Conservation (phyloP, 2,888 invertebrate species). For the Anthrax anthrax region DNA sequence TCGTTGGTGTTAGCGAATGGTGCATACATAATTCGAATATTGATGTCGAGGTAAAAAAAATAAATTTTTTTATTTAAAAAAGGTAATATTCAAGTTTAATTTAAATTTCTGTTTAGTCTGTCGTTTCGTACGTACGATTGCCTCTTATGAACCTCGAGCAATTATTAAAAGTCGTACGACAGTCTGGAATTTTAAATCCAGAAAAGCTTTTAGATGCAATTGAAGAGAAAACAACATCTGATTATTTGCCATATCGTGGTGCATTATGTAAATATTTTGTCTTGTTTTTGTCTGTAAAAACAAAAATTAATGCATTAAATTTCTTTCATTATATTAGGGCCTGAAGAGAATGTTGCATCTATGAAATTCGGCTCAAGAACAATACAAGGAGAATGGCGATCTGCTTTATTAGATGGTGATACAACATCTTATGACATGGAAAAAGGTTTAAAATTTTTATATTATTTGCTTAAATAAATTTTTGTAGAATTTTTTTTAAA, state of each 20-base stretch:
- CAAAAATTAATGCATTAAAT: background rate
- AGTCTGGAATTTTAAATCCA: constrained; percentile 71
- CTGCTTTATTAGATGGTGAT: constrained; percentile 82
- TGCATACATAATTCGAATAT: constrained; percentile 58
- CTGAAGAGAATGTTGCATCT: constrained; percentile 86
- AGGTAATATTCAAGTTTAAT: background rate
- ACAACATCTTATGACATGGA: constrained; percentile 80
- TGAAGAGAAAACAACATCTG: constrained; percentile 66
- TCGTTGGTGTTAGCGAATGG: constrained; percentile 80
- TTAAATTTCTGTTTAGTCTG: constrained; percentile 24
- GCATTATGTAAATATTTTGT: constrained; percentile 45
- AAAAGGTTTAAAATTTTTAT: constrained; percentile 54
- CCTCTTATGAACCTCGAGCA: constrained; percentile 81
- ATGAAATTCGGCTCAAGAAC: constrained; percentile 70
- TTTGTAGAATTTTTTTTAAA: too few species aligned
- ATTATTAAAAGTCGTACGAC: constrained; percentile 75
- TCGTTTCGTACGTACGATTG: constrained; percentile 56
- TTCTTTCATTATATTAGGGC: constrained; percentile 39
- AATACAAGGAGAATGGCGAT: constrained; percentile 76
- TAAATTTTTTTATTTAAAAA: too few species aligned
- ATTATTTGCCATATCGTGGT: constrained; percentile 74
- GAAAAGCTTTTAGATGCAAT: constrained; percentile 92
- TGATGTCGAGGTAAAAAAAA: constrained; percentile 22
- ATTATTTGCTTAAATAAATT: too few species aligned
- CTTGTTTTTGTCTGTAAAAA: constrained; percentile 4